Evolutionary conservation across 2,113 vertebrate species (phyloP).

Genomic region (Accipiter virgatus): DNA sequence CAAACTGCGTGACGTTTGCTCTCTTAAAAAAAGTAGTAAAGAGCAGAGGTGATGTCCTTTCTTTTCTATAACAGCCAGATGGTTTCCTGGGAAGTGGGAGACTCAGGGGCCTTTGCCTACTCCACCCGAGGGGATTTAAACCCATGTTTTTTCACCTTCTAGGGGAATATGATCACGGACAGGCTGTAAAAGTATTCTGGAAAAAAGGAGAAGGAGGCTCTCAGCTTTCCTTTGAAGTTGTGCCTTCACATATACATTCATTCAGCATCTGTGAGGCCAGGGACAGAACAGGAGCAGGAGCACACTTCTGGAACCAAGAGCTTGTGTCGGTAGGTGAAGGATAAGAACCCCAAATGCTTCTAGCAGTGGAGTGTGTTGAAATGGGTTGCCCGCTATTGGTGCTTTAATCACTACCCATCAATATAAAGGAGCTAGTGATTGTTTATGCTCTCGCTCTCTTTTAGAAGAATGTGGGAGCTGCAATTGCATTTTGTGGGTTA

Average conservation of each 20-base stretch:
- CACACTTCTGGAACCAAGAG: not conserved
- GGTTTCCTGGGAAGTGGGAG: not conserved
- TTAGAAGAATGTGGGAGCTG: not conserved
- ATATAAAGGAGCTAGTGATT: not conserved
- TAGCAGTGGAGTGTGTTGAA: not conserved
- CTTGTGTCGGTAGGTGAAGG: rapidly evolving
- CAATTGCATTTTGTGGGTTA: not conserved
- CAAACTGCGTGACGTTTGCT: not conserved
- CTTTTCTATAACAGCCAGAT: not conserved
- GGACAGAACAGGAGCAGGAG: not conserved
- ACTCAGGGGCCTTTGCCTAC: not conserved
- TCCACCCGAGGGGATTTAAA: not conserved
- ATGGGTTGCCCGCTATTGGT: not conserved
- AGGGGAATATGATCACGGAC: not conserved
- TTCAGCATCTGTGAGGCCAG: not conserved
- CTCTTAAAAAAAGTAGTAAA: not conserved
- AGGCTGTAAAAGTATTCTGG: not conserved
- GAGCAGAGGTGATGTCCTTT: not conserved
- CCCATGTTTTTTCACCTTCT: not conserved
- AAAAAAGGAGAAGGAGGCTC: not conserved
- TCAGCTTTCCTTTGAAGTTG: not conserved
- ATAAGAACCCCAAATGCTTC: not conserved
- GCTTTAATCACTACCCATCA: not conserved
- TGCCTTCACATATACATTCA: not conserved
- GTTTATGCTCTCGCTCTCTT: not conserved